Conservation (phyloP, 2,113 vertebrate genomes). For the Climacteris rufus region DNA sequence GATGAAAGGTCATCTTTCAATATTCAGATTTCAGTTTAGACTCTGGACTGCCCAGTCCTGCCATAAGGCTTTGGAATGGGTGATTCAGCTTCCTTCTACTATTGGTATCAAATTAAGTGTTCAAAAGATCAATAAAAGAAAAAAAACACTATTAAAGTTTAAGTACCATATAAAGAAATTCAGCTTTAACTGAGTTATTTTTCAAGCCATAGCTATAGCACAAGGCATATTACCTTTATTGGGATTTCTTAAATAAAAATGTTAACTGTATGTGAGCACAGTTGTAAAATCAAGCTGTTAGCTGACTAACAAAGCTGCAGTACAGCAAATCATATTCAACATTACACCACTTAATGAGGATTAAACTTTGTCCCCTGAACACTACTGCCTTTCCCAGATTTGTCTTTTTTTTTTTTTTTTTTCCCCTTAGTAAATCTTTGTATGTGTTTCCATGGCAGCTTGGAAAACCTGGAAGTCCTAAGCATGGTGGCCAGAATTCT, state of each 20-base stretch:
- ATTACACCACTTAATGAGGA: neutral
- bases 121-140: constrained; percentile 2
- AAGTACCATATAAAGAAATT: neutral
- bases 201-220: neutral
- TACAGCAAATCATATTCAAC: neutral
- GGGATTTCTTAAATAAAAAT: constrained; percentile 37
- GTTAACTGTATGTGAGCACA: neutral
- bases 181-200: constrained; percentile 5
- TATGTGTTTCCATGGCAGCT: neutral
- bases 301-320: neutral
- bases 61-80: neutral
- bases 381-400: neutral
- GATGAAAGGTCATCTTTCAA: neutral
- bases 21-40: neutral
- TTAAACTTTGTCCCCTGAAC: constrained; percentile 1
- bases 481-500: neutral
- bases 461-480: neutral
- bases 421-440: neutral
- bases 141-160: neutral
- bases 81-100: neutral
- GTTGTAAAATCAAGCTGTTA: constrained; percentile 26
- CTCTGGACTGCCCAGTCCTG: neutral
- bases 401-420: neutral
- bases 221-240: neutral
- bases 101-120: neutral